Base-by-base conservation (phyloP, 1,140 invertebrate species). In the Drosophila rufa region DNA sequence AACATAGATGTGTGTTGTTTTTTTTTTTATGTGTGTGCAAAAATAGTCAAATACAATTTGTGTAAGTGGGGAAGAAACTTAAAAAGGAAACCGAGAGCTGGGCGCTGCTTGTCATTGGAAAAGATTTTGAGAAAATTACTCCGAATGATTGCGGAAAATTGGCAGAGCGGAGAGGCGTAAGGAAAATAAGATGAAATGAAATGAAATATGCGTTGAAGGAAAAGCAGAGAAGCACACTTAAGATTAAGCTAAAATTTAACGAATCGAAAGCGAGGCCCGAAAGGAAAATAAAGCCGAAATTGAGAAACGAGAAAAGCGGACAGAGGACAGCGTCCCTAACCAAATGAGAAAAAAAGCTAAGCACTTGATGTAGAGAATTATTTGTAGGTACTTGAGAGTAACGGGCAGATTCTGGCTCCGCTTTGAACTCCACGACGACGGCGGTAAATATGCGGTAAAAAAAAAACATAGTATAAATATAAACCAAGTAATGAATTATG, bases 401-500 rank as follows among this genome's bases (percentile, higher is more conserved):
- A 56, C 42, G 57, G 58, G 30, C 45, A 47, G 57, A 67, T 62
- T 47, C 58, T 14, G 22, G 51, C 17, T 15, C 19, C 36, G 17
- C 36, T 46, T 42, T 58, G 43, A 43, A 14, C 25, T n/a, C 12
- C 15, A 40, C 25, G 38, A 9, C 17, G 4, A 15, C 8, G 61
- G 25, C 42, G 57, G 36, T 40, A 67, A 55, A 60, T 46, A 25
- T 57, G 36, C 56, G 17, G 55, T 22, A 55, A 46, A 19, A 42
- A 59, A 69, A 74, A 80, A 38, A 75, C 6, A 30, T 80, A 89
- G 76, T 80, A 46, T 89, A 77, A 89, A 89, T 83, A 50, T 80
- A 83, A 77, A 89, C 80, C 64, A 56, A 87, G 66, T 83, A 86
- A 82, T 65, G 74, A 75, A 87, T 68, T 87, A 71, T 78, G 45